These are phyloP conservation scores for Bradypodion pumilum DNA, from an alignment of 2,797 vertebrate species.

Conservation along the genomic window DNA sequence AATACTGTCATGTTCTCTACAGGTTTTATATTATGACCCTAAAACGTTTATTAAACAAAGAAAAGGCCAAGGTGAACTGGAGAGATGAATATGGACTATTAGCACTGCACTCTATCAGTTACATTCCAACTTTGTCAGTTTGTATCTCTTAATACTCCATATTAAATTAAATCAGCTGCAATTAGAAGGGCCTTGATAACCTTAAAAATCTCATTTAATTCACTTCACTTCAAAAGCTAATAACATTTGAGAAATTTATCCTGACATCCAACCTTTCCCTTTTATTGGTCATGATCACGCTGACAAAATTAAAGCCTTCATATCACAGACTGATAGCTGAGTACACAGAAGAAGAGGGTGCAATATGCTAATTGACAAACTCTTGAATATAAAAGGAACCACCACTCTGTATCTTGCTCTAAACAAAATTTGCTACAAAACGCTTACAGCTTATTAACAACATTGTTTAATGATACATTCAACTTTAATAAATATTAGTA, in stretches of 20 bases:
- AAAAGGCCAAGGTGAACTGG: neutral
- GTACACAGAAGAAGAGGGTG: constrained; percentile 41
- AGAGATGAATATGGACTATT: neutral
- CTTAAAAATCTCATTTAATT: no score
- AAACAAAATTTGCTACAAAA: constrained; percentile 37
- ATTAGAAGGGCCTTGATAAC: no score
- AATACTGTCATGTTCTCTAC: constrained; percentile 52
- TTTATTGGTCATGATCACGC: neutral
- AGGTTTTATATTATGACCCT: constrained; percentile 36
- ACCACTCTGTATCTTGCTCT: neutral
- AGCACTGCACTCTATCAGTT: neutral
- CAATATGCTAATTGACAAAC: constrained; percentile 62
- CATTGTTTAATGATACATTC: neutral
- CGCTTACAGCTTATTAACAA: constrained; percentile 27
- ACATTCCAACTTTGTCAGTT: neutral
- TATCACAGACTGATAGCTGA: neutral
- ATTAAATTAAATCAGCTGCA: no score
- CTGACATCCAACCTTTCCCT: no score
- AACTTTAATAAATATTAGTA: neutral
- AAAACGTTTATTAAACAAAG: neutral
- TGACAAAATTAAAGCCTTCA: constrained; percentile 19
- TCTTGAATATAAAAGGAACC: constrained; percentile 32
- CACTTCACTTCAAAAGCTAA: no score
- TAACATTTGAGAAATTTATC: no score
- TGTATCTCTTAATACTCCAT: no score